Base-by-base conservation (phyloP, 2,888 invertebrate genomes). In the Melieria picta region DNA sequence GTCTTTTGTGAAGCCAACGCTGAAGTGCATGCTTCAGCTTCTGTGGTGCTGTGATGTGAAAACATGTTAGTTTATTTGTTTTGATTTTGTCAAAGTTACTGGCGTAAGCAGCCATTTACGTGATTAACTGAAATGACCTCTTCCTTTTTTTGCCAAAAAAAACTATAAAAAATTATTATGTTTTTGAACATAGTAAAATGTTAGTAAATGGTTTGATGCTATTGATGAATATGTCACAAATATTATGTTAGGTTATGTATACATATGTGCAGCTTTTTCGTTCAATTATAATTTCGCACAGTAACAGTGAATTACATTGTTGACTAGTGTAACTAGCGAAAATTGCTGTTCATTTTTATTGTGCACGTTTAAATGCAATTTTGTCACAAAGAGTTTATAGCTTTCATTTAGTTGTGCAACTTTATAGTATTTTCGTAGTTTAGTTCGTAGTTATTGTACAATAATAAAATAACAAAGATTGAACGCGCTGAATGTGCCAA, bases 51-150 rank as follows among this genome's bases (percentile, higher is more conserved):
- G 67, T 67, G 67, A 67, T 67, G 67, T n/a, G 52, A 62, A 63
- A 69, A 69, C 11, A 7, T 45, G 50, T 63, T 56, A 67, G 47
- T 61, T 67, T 7, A 60, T 52, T 30, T 43, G 5, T 52, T 58
- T 48, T 60, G 50, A 5, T 60, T 52, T 58, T 48, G 30, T 6
- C 45, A 65, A 65, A 65, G 64, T 65, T 66, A 63, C 45, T 64
- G 11, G 55, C 71, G 68, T 69, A 72, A 69, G 63, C 82, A 82
- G 83, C 81, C 82, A 80, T 75, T 70, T 78, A 50, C 57, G 74
- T 73, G 64, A 61, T 67, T 69, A 65, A 65, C 66, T 58, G 47
- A 57, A 50, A 50, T 50, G 50, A 30, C 30, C 30, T 30, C 30
- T 30, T 30, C 30, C 30, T 30, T 30, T 30, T 30, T 30, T 30